phyloP scores from a whole-genome alignment of 2,113 vertebrate genomes.

The Malurus cyaneus region DNA sequence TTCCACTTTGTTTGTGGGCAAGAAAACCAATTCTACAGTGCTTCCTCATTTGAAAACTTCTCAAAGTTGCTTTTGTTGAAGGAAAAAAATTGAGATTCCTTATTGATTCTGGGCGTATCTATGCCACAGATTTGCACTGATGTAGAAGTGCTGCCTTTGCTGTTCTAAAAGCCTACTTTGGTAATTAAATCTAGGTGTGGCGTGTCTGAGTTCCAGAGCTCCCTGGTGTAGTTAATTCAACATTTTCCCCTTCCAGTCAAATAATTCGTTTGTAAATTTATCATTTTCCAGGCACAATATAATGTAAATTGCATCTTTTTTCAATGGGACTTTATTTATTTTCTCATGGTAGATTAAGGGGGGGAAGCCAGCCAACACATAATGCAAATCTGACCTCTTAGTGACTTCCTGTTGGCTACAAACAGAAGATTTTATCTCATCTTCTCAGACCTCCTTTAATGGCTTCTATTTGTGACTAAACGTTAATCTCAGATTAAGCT shows the following conservation, averaged over 20 bases:
- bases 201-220: not conserved
- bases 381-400: not conserved
- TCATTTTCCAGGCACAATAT: not conserved
- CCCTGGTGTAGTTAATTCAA: not conserved
- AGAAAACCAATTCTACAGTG: not conserved
- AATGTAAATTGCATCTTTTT: not conserved
- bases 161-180: not conserved
- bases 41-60: not conserved
- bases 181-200: not conserved
- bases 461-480: not conserved
- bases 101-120: not conserved
- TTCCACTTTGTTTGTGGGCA: not conserved
- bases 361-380: not conserved
- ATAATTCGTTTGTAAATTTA: not conserved
- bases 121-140: not conserved
- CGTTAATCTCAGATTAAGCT: not conserved
- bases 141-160: not conserved
- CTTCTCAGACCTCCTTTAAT: not conserved
- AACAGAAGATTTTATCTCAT: not conserved
- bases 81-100: not conserved
- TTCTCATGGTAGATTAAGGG: not conserved
- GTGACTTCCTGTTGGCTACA: not conserved
- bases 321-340: not conserved
- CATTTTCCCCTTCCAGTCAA: not conserved
- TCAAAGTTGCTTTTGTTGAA: not conserved